Evolutionary conservation across 1,140 invertebrate species (phyloP), one percentile per base, ranked within the genome.

Genomic region (Antheraea pernyi): DNA sequence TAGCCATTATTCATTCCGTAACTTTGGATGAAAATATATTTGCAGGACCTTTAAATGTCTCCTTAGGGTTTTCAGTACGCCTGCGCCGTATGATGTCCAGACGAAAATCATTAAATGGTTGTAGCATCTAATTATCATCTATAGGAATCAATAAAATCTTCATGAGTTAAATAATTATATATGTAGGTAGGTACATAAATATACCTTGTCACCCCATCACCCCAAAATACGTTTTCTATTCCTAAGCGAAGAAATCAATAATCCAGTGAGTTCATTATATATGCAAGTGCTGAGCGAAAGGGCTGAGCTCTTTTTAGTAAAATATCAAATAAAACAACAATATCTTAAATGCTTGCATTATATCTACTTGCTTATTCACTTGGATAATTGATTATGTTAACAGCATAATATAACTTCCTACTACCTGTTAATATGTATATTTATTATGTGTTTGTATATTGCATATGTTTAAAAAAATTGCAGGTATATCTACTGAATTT

Each of bases 11-110:
- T 61, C 11, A 16, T 53, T 53, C 19, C 8, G 22, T 30, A 19
- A 11, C 3, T 19, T 1, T 16, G 11, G 10, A 53, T 13, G 0
- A 53, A 53, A 53, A 53, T n/a, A 13, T 13, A 53, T 53, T 53
- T 53, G 16, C 16, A 53, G 16, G 16, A 53, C 16, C 46, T 53
- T 13, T 53, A 53, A n/a, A 53, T 53, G 46, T 13, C 11, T 53
- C 13, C 16, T 48, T n/a, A 48, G 11, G 46, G 60, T n/a, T 61
- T 61, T 36, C 7, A 61, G 19, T 36, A 61, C 60, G 60, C 60
- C 60, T 61, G 60, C 60, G 60, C 60, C 19, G 60, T 61, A 30
- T 36, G 60, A 61, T 53, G 46, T 13, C 60, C 22, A 13, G 13
- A 19, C 60, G 30, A 10, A 30, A 61, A 61, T 22, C 18, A 61